These are phyloP conservation scores for Rhombomys opimus DNA, from an alignment of 2,113 vertebrate genomes.

Conservation along the genomic window DNA sequence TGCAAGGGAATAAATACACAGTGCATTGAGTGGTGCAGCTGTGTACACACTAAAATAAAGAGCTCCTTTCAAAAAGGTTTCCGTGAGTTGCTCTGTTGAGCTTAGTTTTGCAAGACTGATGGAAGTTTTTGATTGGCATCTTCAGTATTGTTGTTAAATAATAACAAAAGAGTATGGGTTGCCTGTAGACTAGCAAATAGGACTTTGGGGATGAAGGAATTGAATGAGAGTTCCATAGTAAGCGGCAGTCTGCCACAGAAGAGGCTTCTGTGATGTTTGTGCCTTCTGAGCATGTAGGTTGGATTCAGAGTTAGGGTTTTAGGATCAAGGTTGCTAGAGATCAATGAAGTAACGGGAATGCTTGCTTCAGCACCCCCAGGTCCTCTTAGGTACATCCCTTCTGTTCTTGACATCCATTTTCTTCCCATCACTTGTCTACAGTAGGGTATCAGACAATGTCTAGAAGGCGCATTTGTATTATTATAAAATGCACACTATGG, in stretches of 20 bases:
- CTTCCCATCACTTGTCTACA: background rate
- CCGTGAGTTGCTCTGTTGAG: background rate
- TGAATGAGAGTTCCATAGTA: background rate
- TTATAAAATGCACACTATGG: slow-evolving; percentile 19
- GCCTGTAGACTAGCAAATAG: background rate
- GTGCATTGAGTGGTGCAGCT: too few relatives aligned
- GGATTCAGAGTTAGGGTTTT: background rate
- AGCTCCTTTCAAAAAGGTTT: background rate
- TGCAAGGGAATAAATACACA: background rate
- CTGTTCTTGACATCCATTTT: background rate
- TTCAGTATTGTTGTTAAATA: too few relatives aligned
- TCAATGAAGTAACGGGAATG: background rate
- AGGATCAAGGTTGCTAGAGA: background rate
- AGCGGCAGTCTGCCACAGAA: background rate
- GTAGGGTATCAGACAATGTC: background rate
- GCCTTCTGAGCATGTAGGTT: background rate
- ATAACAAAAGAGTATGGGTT: background rate
- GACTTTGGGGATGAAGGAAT: background rate
- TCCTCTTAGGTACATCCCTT: background rate
- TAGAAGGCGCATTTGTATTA: background rate
- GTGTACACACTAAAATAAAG: background rate
- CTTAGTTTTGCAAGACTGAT: background rate
- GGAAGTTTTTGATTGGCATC: background rate
- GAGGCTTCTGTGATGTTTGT: background rate
- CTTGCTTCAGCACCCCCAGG: background rate